phyloP scores from a whole-genome alignment of 2,797 vertebrate genomes.

The Echeneis naucrates region DNA sequence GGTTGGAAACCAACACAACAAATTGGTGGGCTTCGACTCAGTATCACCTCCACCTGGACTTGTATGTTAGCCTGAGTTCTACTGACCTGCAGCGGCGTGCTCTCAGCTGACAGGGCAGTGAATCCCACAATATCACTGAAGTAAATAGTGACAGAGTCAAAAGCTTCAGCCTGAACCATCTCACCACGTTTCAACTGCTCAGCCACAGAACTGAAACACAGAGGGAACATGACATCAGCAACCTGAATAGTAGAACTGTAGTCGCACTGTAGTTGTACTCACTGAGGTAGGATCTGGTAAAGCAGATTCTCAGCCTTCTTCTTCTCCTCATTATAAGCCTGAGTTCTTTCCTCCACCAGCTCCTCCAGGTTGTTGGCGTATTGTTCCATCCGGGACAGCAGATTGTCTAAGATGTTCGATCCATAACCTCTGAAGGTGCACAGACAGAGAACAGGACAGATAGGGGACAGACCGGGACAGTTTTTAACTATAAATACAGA shows the following conservation, averaged over 20 bases:
- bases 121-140: slow-evolving; percentile 97
- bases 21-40: too few relatives aligned
- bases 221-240: not conserved
- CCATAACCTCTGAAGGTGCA: slow-evolving; percentile 69
- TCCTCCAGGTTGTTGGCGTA: slow-evolving; percentile 96
- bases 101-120: slow-evolving; percentile 91
- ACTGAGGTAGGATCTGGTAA: slow-evolving; percentile 93
- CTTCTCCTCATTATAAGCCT: slow-evolving; percentile 96
- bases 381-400: slow-evolving; percentile 94
- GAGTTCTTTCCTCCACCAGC: slow-evolving; percentile 93
- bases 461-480: too few relatives aligned
- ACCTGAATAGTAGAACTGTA: not conserved
- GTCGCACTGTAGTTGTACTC: slow-evolving; percentile 18
- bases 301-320: slow-evolving; percentile 92
- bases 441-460: not conserved
- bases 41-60: not conserved
- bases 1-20: too few relatives aligned
- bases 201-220: slow-evolving; percentile 88
- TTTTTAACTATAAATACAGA: too few relatives aligned
- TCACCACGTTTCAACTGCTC: slow-evolving; percentile 94
- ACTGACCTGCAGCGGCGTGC: slow-evolving; percentile 91
- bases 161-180: slow-evolving; percentile 92
- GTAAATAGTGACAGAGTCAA: slow-evolving; percentile 95
- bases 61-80: not conserved
- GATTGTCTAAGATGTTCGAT: slow-evolving; percentile 92